phyloP scores from a whole-genome alignment of 2,113 vertebrate species.

The Petroica traversi region DNA sequence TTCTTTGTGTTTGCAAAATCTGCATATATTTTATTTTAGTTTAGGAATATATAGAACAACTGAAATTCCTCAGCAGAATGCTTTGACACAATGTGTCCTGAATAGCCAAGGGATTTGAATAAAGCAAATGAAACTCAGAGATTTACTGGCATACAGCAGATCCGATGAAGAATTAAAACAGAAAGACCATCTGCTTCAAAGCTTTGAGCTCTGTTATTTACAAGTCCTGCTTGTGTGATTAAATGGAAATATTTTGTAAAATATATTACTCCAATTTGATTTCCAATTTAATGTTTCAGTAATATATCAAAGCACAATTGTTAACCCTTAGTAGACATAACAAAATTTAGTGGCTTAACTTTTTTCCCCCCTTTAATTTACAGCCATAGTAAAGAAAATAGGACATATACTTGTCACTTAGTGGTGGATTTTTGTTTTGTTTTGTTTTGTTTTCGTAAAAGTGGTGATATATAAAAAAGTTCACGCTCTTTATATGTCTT shows the following conservation, averaged over 20 bases:
- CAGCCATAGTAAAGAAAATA: background rate
- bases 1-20: background rate
- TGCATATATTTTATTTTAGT: background rate
- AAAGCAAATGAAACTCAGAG: constrained; percentile 70
- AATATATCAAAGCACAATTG: background rate
- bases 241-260: constrained; percentile 43
- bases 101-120: constrained; percentile 73
- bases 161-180: constrained; percentile 74
- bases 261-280: background rate
- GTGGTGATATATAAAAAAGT: background rate
- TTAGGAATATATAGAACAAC: background rate
- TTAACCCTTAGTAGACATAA: background rate
- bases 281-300: background rate
- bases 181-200: constrained; percentile 82
- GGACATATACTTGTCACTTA: background rate
- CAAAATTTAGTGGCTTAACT: background rate
- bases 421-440: background rate
- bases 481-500: background rate
- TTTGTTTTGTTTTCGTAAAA: background rate
- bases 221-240: constrained; percentile 30
- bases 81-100: constrained; percentile 32
- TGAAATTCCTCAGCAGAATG: constrained; percentile 1
- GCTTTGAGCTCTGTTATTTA: constrained; percentile 68
- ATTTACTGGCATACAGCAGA: constrained; percentile 74
- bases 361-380: background rate